Evolutionary conservation across 2,113 vertebrate species (phyloP).

Genomic region (Varanus komodoensis): DNA sequence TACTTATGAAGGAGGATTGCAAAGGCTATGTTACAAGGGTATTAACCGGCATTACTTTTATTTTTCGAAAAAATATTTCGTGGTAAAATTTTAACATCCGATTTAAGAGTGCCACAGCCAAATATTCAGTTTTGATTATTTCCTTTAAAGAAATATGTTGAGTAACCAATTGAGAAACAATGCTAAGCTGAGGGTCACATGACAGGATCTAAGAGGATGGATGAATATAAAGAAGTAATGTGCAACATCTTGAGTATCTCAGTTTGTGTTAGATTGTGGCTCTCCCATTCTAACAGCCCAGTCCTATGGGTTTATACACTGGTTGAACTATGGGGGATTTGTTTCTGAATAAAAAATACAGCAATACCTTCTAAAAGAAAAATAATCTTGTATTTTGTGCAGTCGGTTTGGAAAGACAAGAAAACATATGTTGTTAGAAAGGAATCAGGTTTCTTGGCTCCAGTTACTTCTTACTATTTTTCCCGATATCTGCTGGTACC

Average conservation of each 20-base stretch:
- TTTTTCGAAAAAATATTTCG: background rate
- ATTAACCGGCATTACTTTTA: no score
- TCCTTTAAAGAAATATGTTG: background rate
- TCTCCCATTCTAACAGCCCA: background rate
- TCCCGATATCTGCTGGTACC: background rate
- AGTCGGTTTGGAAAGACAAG: background rate
- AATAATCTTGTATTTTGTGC: background rate
- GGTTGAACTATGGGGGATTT: background rate
- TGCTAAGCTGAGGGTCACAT: background rate
- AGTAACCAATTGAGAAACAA: fast-evolving
- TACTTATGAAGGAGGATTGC: background rate
- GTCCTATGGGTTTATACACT: background rate
- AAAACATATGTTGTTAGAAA: background rate
- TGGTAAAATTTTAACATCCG: background rate
- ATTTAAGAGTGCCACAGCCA: background rate
- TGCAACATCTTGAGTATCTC: background rate
- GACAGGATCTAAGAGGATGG: background rate
- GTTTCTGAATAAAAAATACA: background rate
- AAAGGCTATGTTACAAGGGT: background rate
- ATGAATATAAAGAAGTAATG: slow-evolving; percentile 1
- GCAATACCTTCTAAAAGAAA: background rate
- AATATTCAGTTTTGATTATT: background rate
- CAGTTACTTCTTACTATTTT: background rate
- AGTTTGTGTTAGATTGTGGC: background rate
- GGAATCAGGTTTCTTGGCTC: background rate